Evolutionary conservation across 2,113 vertebrate species (phyloP).

Genomic region (Leiothrix lutea): DNA sequence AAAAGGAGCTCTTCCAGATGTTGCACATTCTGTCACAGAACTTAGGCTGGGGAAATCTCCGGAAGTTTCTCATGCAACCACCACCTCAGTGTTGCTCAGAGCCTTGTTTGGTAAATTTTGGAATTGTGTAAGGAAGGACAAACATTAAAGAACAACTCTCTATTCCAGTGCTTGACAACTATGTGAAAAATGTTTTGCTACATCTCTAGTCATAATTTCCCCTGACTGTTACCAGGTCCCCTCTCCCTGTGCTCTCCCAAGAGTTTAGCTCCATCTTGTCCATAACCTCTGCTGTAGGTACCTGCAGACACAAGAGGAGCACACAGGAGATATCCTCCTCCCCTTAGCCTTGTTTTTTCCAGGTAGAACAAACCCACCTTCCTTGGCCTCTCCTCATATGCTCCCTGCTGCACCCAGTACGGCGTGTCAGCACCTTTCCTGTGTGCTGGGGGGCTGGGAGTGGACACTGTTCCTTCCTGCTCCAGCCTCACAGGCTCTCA

Average conservation of each 20-base stretch:
- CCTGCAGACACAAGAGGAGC: neutral
- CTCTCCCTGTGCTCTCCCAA: no score
- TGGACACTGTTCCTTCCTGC: neutral
- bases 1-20: neutral
- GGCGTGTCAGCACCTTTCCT: neutral
- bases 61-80: neutral
- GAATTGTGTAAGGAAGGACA: neutral
- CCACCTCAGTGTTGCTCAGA: neutral
- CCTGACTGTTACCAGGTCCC: neutral
- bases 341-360: neutral
- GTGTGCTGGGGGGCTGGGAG: neutral
- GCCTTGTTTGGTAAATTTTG: neutral
- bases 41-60: neutral
- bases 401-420: neutral
- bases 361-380: neutral
- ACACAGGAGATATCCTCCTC: neutral
- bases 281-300: neutral
- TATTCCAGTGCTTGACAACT: neutral
- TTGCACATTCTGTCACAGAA: neutral
- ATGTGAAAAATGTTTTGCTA: neutral
- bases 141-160: neutral
- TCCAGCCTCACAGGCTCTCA: neutral
- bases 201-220: neutral
- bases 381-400: accelerated
- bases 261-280: neutral